Evolutionary conservation across 2,888 invertebrate genomes (phyloP).

Genomic region (Morinoia aosen): DNA sequence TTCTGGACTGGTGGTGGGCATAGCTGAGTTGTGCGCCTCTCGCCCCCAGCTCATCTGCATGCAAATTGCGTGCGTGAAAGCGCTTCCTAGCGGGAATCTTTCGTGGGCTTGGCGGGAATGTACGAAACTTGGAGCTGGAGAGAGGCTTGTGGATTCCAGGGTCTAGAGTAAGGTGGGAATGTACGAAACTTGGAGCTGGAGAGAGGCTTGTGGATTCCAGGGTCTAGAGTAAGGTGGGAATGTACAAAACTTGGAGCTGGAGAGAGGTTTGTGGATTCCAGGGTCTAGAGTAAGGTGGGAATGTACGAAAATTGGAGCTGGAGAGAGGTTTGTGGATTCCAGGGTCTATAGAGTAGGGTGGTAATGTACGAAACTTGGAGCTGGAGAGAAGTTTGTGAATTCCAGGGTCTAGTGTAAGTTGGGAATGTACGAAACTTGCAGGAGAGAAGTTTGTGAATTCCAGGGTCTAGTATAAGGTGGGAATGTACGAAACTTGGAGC

Average conservation of each 20-base stretch:
- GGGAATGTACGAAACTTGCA: too few relatives aligned
- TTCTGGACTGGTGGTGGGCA: neutral
- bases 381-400: neutral
- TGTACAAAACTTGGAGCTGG: too few relatives aligned
- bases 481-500: too few relatives aligned
- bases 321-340: neutral
- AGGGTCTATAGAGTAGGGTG: neutral
- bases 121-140: constrained; percentile 4
- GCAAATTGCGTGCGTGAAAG: constrained; percentile 47
- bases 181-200: neutral
- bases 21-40: neutral
- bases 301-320: too few relatives aligned
- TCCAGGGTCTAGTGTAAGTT: neutral
- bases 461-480: too few relatives aligned
- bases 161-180: neutral
- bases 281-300: too few relatives aligned
- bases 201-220: neutral
- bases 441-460: too few relatives aligned
- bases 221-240: neutral
- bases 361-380: neutral
- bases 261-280: too few relatives aligned
- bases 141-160: neutral
- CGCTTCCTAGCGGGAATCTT: constrained; percentile 37
- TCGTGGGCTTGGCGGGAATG: constrained; percentile 16
- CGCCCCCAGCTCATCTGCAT: constrained; percentile 25